Evolutionary conservation across 2,113 vertebrate genomes (phyloP), one percentile per base, ranked within the genome.

Genomic region (Cairina moschata): DNA sequence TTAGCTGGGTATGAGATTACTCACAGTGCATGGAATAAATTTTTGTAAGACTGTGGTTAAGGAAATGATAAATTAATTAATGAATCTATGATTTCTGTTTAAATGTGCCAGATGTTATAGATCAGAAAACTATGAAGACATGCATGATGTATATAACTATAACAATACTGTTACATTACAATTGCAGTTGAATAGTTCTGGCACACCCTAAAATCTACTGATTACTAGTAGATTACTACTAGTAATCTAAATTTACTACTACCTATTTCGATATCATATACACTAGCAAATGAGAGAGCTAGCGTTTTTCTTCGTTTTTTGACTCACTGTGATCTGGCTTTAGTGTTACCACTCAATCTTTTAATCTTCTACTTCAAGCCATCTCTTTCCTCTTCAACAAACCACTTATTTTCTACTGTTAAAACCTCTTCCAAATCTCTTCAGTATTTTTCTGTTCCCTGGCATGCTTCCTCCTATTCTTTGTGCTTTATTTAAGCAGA

Each of bases 111-210:
- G 44, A 72, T 11, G 22, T 5, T 56, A 8, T 4, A 77, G 15
- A 25, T 60, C 59, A 91, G 55, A 77, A 94, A 50, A 17, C n/a
- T 71, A 44, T 20, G 26, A 68, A 92, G n/a, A 65, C 9, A 40
- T 28, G 67, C 1, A 2, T 0, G 0, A 2, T 0, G 0, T 11
- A 8, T 63, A 0, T 6, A 89, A 38, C 8, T 63, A 0, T 6
- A 89, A 38, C 8, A 36, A 23, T 25, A 69, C 11, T 42, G 11
- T 17, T 59, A 63, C 13, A 42, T 11, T 82, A 36, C 9, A 81
- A 75, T 72, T 11, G 8, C 18, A 50, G 8, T 44, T 81, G 68
- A 65, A 25, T 8, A 68, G 13, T 29, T 86, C 36, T 46, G 34
- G 6, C 67, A 81, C 13, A n/a, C 15, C 14, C 50, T 75, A 46